These are phyloP conservation scores for Sebastes flavidus DNA, from an alignment of 2,797 vertebrate species.

Conservation along the genomic window DNA sequence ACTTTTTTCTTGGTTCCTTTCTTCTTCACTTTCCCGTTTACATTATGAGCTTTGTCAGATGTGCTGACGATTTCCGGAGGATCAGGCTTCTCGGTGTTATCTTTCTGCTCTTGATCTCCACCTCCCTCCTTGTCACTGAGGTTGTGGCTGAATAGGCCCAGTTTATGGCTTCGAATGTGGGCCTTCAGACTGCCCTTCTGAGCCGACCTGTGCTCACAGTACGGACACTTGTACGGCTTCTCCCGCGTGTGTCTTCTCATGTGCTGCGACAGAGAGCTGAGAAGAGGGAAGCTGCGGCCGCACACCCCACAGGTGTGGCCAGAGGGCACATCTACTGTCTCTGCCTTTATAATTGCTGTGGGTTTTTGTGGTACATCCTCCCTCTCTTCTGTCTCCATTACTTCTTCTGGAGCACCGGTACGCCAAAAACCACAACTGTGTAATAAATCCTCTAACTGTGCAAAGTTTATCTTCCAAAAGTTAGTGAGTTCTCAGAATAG, in stretches of 20 bases:
- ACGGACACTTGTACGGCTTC: slow-evolving; percentile 98
- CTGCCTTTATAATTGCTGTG: slow-evolving; percentile 61
- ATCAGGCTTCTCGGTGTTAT: slow-evolving; percentile 78
- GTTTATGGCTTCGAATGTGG: slow-evolving; percentile 95
- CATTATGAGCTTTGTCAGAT: slow-evolving; percentile 84
- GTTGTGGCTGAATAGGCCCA: slow-evolving; percentile 87
- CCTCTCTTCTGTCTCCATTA: slow-evolving; percentile 85
- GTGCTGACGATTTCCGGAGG: slow-evolving; percentile 84
- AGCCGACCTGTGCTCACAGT: slow-evolving; percentile 94
- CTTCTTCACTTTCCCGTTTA: slow-evolving; percentile 88
- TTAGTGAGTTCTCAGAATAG: slow-evolving; percentile 48
- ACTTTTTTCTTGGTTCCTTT: slow-evolving; percentile 86
- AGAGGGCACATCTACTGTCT: slow-evolving; percentile 80
- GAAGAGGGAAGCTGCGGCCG: slow-evolving; percentile 94
- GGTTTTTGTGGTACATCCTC: slow-evolving; percentile 69
- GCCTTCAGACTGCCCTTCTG: slow-evolving; percentile 98
- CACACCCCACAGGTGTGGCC: slow-evolving; percentile 95
- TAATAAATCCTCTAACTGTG: slow-evolving; percentile 20
- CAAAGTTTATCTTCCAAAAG: slow-evolving; percentile 21
- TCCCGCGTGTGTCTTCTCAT: slow-evolving; percentile 98
- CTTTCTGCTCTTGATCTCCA: slow-evolving; percentile 78
- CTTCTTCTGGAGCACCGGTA: slow-evolving; percentile 20
- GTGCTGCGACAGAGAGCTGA: slow-evolving; percentile 97
- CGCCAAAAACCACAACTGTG: slow-evolving; percentile 2
- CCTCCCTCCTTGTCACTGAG: slow-evolving; percentile 81